Base-by-base conservation (phyloP, 2,888 invertebrate species). In the Xylota sylvarum region DNA sequence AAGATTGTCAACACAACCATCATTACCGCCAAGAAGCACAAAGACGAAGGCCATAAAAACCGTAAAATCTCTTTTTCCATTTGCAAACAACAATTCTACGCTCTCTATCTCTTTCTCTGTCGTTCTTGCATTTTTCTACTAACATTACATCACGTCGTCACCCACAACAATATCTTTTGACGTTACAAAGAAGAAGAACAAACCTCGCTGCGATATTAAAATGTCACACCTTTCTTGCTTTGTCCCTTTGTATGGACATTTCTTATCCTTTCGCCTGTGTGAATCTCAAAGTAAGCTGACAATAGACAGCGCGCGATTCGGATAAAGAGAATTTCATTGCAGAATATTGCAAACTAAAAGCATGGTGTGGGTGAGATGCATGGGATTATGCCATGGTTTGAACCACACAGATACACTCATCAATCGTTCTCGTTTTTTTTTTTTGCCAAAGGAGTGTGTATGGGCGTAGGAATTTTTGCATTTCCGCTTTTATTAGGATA, bases 201-300 rank as follows among this genome's bases (percentile, higher is more conserved):
- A 84, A 74, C 56, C 55, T 79, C 32, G 40, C 62, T 65, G 80
- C 55, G 43, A 74, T 80, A 84, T 80, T 80, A 84, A 84, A 84
- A 84, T 80, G 84, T 84, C 84, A 84, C 74, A 79, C 79, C 73
- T 72, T 74, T 74, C 37, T 35, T 23, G 62, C 46, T 81, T 55
- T 81, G 62, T 69, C 27, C 70, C 64, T 82, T 82, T 82, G 77
- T 77, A 43, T 70, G 70, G 64, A 50, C 62, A 56, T 50, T 46
- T 70, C 55, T 79, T 64, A 64, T 84, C 56, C 74, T 58, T 62
- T 35, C 43, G 58, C 56, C 46, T 73, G 43, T 62, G 48, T 73
- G 73, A 52, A 48, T 74, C 56, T 69, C 69, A 84, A 84, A 79
- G 55, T 27, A 40, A 65, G 67, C 32, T 62, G 74, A 74, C 79